Evolutionary conservation across 2,113 vertebrate genomes (phyloP).

Genomic region (Pachyramphus minor): DNA sequence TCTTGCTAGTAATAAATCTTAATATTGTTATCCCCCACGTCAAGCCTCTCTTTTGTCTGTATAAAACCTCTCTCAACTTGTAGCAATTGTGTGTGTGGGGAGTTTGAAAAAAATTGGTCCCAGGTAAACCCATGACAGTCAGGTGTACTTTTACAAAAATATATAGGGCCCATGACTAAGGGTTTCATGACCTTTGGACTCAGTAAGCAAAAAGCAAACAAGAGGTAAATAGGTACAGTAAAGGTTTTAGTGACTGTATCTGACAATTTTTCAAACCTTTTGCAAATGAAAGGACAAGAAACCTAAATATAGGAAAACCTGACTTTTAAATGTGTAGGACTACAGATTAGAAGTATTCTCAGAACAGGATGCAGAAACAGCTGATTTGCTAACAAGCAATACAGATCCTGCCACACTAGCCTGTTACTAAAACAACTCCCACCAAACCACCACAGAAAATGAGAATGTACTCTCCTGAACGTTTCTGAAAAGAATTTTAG

Average conservation of each 20-base stretch:
- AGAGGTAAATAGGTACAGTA: background rate
- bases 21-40: too few relatives aligned
- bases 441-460: background rate
- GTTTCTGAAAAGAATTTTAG: background rate
- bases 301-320: background rate
- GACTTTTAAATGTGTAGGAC: background rate
- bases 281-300: background rate
- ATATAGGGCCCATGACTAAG: background rate
- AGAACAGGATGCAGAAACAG: background rate
- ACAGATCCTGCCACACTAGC: background rate
- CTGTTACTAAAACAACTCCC: background rate
- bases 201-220: background rate
- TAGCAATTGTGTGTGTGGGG: too few relatives aligned
- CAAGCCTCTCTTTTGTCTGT: too few relatives aligned
- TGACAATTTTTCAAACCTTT: background rate
- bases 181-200: background rate
- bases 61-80: too few relatives aligned
- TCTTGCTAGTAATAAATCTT: too few relatives aligned
- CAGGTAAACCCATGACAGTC: too few relatives aligned
- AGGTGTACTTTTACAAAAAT: background rate
- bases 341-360: background rate
- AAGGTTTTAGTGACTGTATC: background rate
- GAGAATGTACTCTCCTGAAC: background rate
- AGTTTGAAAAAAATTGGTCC: too few relatives aligned
- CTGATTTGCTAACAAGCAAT: background rate